Evolutionary conservation across 2,888 invertebrate species (phyloP).

Genomic region (Drosophila sordidula): DNA sequence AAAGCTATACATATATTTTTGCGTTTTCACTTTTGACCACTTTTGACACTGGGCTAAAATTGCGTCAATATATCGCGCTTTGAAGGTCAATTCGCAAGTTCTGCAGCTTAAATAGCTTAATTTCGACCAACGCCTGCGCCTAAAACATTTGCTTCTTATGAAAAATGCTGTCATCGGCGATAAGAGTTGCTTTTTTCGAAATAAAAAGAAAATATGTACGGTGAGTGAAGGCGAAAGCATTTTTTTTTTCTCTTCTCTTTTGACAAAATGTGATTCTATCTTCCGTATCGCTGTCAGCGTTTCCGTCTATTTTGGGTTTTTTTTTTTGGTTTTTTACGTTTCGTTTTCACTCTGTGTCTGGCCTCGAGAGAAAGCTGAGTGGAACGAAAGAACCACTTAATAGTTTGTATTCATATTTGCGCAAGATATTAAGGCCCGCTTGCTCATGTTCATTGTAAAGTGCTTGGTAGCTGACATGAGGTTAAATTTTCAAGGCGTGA

Average conservation of each 20-base stretch:
- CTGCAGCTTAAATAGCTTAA: constrained; percentile 22
- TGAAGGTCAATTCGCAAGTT: constrained; percentile 40
- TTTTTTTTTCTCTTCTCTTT: constrained; percentile 8
- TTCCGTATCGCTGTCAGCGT: constrained; percentile 25
- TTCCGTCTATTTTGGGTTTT: constrained; percentile 19
- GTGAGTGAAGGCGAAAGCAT: constrained; percentile 43
- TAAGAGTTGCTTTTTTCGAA: constrained; percentile 28
- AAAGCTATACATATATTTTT: background rate
- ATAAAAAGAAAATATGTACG: constrained; percentile 26
- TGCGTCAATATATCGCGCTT: constrained; percentile 15
- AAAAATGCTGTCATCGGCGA: constrained; percentile 48
- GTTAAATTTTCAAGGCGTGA: background rate
- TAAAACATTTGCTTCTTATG: constrained; percentile 11
- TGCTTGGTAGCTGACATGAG: constrained; percentile 7
- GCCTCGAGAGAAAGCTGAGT: constrained; percentile 42
- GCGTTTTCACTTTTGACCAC: constrained; percentile 26
- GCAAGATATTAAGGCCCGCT: background rate
- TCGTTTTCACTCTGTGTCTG: constrained; percentile 16
- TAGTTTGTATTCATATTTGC: constrained; percentile 8
- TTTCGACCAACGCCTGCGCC: constrained; percentile 25
- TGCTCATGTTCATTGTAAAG: constrained; percentile 7
- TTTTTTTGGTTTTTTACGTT: background rate
- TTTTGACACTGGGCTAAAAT: constrained; percentile 21
- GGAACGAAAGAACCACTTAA: constrained; percentile 23
- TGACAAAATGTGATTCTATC: constrained; percentile 27